Percentiles rank a stretch among this genome's conserved stretches.
These are phyloP conservation scores for Xyrauchen texanus DNA, from an alignment of 2,113 vertebrate genomes.

Conservation along the genomic window DNA sequence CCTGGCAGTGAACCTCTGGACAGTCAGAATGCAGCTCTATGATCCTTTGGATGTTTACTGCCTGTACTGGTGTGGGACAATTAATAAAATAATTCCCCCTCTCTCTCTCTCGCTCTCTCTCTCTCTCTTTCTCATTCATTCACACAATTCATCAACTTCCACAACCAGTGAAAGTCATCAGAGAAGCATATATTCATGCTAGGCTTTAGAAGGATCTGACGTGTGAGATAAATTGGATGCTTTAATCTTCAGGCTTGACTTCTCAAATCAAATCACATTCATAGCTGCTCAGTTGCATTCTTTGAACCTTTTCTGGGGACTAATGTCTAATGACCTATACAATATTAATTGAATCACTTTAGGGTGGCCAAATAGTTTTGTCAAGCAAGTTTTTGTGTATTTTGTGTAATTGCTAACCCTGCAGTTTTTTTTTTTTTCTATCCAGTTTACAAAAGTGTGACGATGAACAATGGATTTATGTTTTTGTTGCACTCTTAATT, in stretches of 20 bases:
- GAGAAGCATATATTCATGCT: conserved; percentile 5
- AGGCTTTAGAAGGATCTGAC: conserved; percentile 10
- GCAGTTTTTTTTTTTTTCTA: conserved; percentile 53
- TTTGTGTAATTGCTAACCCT: conserved; percentile 67
- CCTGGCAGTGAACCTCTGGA: conserved; percentile 2
- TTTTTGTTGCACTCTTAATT: conserved; percentile 18
- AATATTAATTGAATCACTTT: conserved; percentile 72
- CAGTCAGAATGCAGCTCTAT: too few relatives aligned
- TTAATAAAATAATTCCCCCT: conserved; percentile 25
- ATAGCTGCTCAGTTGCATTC: conserved; percentile 61
- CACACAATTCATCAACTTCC: background rate
- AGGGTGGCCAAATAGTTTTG: conserved; percentile 68
- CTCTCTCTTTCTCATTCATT: background rate
- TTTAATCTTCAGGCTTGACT: conserved; percentile 40
- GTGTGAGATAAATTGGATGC: background rate
- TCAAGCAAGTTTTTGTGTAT: conserved; percentile 65
- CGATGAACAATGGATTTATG: conserved; percentile 9
- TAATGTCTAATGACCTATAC: conserved; percentile 69
- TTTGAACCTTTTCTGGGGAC: conserved; percentile 61
- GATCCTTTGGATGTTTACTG: background rate
- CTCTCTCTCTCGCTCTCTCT: background rate
- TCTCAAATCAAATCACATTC: conserved; percentile 71
- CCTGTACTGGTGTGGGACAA: conserved; percentile 39
- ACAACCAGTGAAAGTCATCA: conserved; percentile 14
- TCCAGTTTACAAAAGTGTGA: conserved; percentile 10